Conservation (phyloP, 2,888 invertebrate genomes). For the Apamea epomidion region DNA sequence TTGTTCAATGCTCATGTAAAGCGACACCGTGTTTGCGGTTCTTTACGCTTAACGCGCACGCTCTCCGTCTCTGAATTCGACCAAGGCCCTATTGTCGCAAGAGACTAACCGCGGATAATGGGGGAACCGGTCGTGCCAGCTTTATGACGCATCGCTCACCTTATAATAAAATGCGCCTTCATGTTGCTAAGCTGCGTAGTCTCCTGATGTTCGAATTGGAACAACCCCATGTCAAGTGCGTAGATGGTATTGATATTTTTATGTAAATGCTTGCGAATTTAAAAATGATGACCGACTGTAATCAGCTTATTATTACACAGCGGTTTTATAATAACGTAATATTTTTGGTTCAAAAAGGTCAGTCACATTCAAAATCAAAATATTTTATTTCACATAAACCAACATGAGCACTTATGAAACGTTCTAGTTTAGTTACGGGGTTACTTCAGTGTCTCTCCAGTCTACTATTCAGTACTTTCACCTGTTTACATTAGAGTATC, state of each 20-base stretch:
- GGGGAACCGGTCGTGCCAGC: slow-evolving; percentile 82
- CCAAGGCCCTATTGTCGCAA: slow-evolving; percentile 79
- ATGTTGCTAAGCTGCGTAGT: slow-evolving; percentile 70
- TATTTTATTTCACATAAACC: too few relatives aligned
- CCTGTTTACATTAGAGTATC: background rate
- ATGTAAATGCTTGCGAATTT: background rate
- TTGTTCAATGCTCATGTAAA: slow-evolving; percentile 81
- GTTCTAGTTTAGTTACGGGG: background rate
- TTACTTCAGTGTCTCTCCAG: background rate
- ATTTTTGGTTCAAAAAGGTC: slow-evolving; percentile 1
- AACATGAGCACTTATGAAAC: too few relatives aligned
- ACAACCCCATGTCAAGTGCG: slow-evolving; percentile 31
- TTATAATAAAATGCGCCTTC: slow-evolving; percentile 76
- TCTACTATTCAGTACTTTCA: slow-evolving; percentile 5
- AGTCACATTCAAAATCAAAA: background rate
- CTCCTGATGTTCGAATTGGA: slow-evolving; percentile 30
- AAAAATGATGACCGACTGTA: slow-evolving; percentile 8
- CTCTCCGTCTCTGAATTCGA: slow-evolving; percentile 79
- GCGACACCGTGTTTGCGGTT: slow-evolving; percentile 79
- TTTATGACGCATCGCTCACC: slow-evolving; percentile 81
- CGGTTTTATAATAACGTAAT: background rate
- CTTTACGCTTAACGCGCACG: slow-evolving; percentile 76
- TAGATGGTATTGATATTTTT: slow-evolving; percentile 5
- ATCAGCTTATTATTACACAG: background rate
- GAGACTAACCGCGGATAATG: slow-evolving; percentile 82